These are phyloP conservation scores for Basileuterus tristriatus DNA, from an alignment of 2,797 vertebrate species.

Conservation along the genomic window DNA sequence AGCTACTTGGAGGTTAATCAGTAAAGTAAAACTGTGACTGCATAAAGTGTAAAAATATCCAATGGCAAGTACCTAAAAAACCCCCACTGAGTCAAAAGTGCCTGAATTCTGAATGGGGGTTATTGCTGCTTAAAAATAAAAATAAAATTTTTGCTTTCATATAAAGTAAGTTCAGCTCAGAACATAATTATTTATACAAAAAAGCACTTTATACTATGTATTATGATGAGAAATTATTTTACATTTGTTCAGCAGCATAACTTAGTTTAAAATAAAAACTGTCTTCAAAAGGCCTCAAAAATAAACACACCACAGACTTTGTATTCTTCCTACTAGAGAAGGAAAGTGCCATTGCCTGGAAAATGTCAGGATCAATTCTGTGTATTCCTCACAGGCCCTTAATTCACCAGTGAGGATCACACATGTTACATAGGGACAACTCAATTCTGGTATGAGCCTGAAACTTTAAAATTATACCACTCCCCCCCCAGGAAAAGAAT, in stretches of 20 bases:
- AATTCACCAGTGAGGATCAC: background rate
- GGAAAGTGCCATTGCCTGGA: background rate
- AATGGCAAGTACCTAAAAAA: background rate
- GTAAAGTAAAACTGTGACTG: background rate
- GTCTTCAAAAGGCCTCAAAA: background rate
- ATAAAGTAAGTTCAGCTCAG: background rate
- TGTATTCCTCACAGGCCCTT: background rate
- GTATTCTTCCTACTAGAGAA: background rate
- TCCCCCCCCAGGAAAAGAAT: background rate
- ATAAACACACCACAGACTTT: background rate
- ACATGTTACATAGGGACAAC: rapidly evolving
- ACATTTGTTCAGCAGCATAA: background rate
- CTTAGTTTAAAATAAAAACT: background rate
- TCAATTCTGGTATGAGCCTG: background rate
- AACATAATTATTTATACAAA: background rate
- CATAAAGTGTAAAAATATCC: background rate
- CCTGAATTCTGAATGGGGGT: background rate
- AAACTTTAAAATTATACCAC: background rate
- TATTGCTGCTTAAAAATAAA: background rate
- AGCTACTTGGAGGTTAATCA: background rate
- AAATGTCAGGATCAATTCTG: background rate
- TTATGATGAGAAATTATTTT: background rate
- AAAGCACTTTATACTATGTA: background rate
- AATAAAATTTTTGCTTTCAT: background rate
- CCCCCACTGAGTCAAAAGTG: rapidly evolving